Evolutionary conservation across 2,888 invertebrate species (phyloP), one percentile per base, ranked within the genome.

Genomic region (Epirrhoe alternata): DNA sequence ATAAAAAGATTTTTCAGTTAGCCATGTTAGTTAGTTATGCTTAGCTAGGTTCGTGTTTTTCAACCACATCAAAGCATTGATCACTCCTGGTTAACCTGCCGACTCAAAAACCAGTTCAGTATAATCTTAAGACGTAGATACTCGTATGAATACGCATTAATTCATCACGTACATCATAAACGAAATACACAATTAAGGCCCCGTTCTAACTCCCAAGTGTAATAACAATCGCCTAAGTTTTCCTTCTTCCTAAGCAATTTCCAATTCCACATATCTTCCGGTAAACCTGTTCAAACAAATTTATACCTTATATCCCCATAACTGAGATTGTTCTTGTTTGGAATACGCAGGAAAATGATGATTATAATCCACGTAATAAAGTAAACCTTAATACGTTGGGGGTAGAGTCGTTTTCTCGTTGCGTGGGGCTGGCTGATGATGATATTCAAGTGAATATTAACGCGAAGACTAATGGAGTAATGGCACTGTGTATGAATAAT

Each of bases 401-500:
- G 1, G 14, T 60, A 77, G 38, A 67, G 75, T 72, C 49, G 35
- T 14, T 53, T 68, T 52, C 51, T 14, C 51, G 56, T 56, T 56
- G 55, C 30, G 49, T 65, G 50, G 61, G 55, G 56, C 51, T 51
- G 16, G 49, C 6, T 33, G 58, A 69, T 66, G 74, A 76, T 78
- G 75, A 79, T 76, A 75, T 75, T 70, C 74, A 75, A 77, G 78
- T 77, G 84, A 83, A 82, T 84, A 83, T 79, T 78, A 81, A 78
- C 79, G 76, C 73, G 66, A 64, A 69, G 71, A 74, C 75, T 83
- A 82, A 84, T 81, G 82, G 80, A 79, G 83, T 83, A 80, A 82
- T 79, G 78, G 76, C 70, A 74, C 74, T 73, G 76, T 77, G 74
- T 74, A 82, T 84, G 81, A 84, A 84, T 83, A 80, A 83, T 84